A percentile compares a stretch with the other conserved stretches of the same genome.
These are phyloP conservation scores for Cyphomyrus discorhynchus DNA, from an alignment of 2,113 vertebrate genomes.

Conservation along the genomic window DNA sequence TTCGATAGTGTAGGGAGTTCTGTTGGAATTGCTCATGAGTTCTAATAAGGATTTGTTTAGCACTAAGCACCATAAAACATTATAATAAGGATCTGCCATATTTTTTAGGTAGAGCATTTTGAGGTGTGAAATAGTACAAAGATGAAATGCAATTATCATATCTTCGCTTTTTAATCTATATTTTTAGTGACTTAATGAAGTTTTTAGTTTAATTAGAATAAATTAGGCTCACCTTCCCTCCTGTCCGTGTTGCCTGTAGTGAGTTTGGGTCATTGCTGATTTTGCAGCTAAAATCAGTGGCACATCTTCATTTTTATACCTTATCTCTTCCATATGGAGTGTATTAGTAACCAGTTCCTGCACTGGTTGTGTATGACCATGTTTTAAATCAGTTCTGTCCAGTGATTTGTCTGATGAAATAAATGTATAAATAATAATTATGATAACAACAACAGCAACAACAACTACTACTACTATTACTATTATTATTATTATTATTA, in stretches of 20 bases:
- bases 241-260: neutral
- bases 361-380: neutral
- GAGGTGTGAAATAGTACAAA: neutral
- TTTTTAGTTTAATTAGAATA: neutral
- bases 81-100: neutral
- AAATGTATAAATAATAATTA: neutral
- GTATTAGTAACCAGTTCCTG: neutral
- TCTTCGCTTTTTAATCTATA: neutral
- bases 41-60: neutral
- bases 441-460: no score
- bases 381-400: neutral
- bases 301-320: neutral
- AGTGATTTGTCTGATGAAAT: neutral
- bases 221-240: neutral
- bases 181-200: neutral
- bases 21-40: neutral
- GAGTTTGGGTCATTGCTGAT: neutral
- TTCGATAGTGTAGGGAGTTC: neutral
- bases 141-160: neutral
- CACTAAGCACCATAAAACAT: neutral
- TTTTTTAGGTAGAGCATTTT: neutral
- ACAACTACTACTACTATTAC: no score
- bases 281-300: neutral
- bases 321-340: neutral
- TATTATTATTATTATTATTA: no score